Base-by-base conservation (phyloP, 2,888 invertebrate genomes). In the Chamaedrilus cognettii region DNA sequence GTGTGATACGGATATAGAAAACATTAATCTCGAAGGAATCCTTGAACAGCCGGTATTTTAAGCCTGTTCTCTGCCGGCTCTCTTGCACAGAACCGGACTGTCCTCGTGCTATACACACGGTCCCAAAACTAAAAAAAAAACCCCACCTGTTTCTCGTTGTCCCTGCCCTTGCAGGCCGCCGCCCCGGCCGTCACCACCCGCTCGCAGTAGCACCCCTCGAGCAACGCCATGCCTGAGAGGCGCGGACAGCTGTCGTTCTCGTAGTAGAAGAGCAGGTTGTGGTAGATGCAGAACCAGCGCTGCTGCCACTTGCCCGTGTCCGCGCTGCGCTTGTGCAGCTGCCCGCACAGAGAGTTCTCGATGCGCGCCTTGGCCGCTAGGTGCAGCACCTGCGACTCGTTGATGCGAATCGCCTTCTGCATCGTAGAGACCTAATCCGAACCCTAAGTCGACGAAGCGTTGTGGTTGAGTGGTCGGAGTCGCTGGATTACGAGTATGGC, bases 231-330 rank as follows among this genome's bases (percentile, higher is more conserved):
- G 0, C 94, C 94, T 0, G 91, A 91, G 0, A 94, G 94, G 35
- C 91, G 86, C 28, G 87, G 87, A 76, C 90, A 89, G 78, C 88
- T 87, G 79, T 94, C 94, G 62, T 89, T 90, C 80, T 95, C 94
- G 85, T 92, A 94, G 86, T 94, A 94, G 85, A 94, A 94, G 75
- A 95, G 85, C 77, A 94, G 85, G 85, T 95, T 95, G 91, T 94
- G 88, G 49, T 88, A 89, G 70, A 85, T 79, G 64, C 83, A 80
- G 77, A 85, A 85, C 80, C 82, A 85, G 26, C 85, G 74, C 52
- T 83, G 80, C 82, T 94, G 93, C 95, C 95, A 95, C 85, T 93
- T 94, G 73, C 89, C 89, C 77, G 89, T 91, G 81, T 94, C 93
- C 0, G 91, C 89, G 63, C 91, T 92, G 76, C 91, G 87, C 84